Base-by-base conservation (phyloP, 2,888 invertebrate species). In the Conus canariensis region DNA sequence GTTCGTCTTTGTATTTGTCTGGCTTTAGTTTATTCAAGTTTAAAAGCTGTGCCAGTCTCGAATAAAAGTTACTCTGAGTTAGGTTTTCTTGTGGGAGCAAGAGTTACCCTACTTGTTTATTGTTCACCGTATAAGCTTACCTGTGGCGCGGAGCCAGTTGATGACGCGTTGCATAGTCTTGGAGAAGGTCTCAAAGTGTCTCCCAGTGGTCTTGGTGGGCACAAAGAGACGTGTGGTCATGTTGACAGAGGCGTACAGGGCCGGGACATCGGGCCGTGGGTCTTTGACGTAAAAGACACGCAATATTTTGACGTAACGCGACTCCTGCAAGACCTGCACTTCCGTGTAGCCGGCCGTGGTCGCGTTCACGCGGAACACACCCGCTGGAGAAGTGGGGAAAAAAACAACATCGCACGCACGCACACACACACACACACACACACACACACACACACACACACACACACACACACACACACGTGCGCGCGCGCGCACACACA, bases 111-210 rank as follows among this genome's bases (percentile, higher is more conserved):
- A 30, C 30, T 30, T 30, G 30, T 0, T 30, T 30, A 30, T 30
- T 30, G 2, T 30, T 30, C 60, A 70, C 19, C 16, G 19, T 7
- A 70, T 9, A 19, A 8, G 30, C 77, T 9, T 92, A 94, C 94
- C 92, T 87, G 93, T 92, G 60, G 93, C 90, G 67, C 92, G 91
- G 25, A 94, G 89, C 94, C 94, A 94, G 83, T 91, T 91, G 82
- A 93, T 94, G 9, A 93, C 90, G 67, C 94, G 91, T 91, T 93
- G 93, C 92, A 94, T 92, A 7, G 94, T 94, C 88, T 94, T 94
- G 1, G 94, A 94, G 90, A 93, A 93, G 8, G 93, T 88, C 89
- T 94, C 94, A 89, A 92, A 93, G 16, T 16, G 1, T 10, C 88
- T 80, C 85, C 92, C 92, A 74, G 88, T 87, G 8, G 88, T 88